These are phyloP conservation scores for Propithecus perrieri DNA, from an alignment of 2,797 vertebrate species.

Conservation along the genomic window DNA sequence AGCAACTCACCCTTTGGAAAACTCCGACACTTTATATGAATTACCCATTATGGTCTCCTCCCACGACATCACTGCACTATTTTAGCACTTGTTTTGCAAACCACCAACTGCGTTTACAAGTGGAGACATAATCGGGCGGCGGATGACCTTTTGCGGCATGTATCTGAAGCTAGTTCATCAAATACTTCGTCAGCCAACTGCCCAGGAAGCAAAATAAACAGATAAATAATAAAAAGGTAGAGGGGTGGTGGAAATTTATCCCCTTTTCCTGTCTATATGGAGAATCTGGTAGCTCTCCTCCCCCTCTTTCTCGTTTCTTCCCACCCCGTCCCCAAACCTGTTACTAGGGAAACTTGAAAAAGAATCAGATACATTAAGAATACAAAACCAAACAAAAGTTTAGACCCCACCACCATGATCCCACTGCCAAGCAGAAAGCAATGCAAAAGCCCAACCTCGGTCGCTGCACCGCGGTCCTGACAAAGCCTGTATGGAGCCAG, in stretches of 20 bases:
- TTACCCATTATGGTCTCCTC: slow-evolving; percentile 14
- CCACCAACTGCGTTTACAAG: neutral
- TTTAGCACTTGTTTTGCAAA: slow-evolving; percentile 54
- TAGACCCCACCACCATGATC: slow-evolving; percentile 44
- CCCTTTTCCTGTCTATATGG: neutral
- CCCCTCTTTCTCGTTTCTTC: neutral
- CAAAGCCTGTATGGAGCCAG: slow-evolving; percentile 58
- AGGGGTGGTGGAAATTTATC: neutral
- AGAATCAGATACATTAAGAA: slow-evolving; percentile 42
- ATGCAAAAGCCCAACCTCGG: slow-evolving; percentile 40
- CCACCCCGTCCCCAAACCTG: slow-evolving; percentile 39
- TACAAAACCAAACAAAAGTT: slow-evolving; percentile 62
- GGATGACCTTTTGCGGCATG: slow-evolving; percentile 24
- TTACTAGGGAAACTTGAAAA: slow-evolving; percentile 71
- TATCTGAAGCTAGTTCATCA: slow-evolving; percentile 21
- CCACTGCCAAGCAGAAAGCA: slow-evolving; percentile 45
- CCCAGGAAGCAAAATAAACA: slow-evolving; percentile 3
- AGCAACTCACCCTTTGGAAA: slow-evolving; percentile 34
- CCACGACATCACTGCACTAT: neutral
- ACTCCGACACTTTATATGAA: neutral
- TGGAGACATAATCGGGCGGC: neutral
- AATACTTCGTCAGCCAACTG: slow-evolving; percentile 1
- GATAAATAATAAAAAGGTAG: neutral
- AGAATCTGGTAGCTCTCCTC: neutral
- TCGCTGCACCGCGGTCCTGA: slow-evolving; percentile 37